These are phyloP conservation scores for Ageneiosus marmoratus DNA, from an alignment of 2,113 vertebrate genomes.

Conservation along the genomic window DNA sequence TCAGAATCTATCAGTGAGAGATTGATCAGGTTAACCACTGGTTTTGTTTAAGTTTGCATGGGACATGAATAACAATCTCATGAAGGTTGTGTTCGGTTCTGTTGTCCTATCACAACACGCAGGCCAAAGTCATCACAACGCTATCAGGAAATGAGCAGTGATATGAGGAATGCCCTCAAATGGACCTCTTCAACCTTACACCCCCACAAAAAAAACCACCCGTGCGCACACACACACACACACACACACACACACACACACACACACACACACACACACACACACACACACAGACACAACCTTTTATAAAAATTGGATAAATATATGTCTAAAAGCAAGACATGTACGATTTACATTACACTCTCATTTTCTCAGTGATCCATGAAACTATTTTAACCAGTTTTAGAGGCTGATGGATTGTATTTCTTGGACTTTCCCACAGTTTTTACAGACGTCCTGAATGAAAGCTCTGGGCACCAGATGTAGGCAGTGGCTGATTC, in stretches of 20 bases:
- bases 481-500: neutral
- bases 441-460: slow-evolving; percentile 4
- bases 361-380: neutral
- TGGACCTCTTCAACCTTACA: slow-evolving; percentile 35
- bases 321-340: neutral
- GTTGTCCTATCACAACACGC: slow-evolving; percentile 43
- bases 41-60: slow-evolving; percentile 50
- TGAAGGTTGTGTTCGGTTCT: slow-evolving; percentile 42
- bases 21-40: slow-evolving; percentile 49
- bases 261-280: no score
- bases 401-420: neutral
- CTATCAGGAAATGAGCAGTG: slow-evolving; percentile 69
- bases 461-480: slow-evolving; percentile 5
- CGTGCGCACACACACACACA: neutral
- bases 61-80: slow-evolving; percentile 42
- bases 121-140: slow-evolving; percentile 60
- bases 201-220: neutral
- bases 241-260: neutral
- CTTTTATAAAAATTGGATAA: neutral
- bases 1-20: slow-evolving; percentile 47
- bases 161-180: slow-evolving; percentile 70
- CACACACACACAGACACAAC: no score
- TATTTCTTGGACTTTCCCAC: slow-evolving; percentile 10
- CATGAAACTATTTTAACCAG: neutral
- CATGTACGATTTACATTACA: neutral